These are phyloP conservation scores for Melanaphis sacchari DNA, from an alignment of 1,140 invertebrate genomes.

Conservation along the genomic window DNA sequence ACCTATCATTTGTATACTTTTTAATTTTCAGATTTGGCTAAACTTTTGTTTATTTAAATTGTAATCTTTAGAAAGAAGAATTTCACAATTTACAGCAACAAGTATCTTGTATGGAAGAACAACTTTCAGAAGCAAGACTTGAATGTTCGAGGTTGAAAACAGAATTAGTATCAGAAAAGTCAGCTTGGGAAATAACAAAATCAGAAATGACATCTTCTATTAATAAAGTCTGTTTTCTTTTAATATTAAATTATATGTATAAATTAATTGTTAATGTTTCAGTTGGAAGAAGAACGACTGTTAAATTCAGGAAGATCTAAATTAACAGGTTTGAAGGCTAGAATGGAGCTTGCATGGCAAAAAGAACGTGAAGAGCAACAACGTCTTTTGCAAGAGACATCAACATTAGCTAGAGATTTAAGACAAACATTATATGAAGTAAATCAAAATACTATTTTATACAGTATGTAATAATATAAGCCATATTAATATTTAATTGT, in stretches of 20 bases:
- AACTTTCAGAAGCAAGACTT: conserved; percentile 81
- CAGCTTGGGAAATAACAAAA: conserved; percentile 85
- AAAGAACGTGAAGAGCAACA: conserved; percentile 94
- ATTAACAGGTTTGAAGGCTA: conserved; percentile 83
- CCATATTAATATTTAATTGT: conserved; percentile 32
- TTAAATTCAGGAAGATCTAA: conserved; percentile 81
- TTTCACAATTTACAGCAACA: conserved; percentile 76
- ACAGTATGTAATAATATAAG: neutral
- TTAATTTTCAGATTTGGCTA: neutral
- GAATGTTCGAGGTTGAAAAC: conserved; percentile 86
- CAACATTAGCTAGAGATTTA: conserved; percentile 87
- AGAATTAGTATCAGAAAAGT: conserved; percentile 87
- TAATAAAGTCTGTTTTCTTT: conserved; percentile 76
- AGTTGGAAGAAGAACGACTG: conserved; percentile 83
- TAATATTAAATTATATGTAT: neutral
- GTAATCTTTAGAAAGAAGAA: conserved; percentile 65
- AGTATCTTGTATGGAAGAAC: conserved; percentile 84
- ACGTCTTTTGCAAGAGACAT: conserved; percentile 86
- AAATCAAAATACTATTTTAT: conserved; percentile 57
- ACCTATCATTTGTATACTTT: neutral
- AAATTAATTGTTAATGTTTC: conserved; percentile 58
- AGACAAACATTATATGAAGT: conserved; percentile 86
- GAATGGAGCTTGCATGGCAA: conserved; percentile 93
- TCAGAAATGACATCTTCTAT: conserved; percentile 89
- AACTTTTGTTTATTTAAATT: neutral